A percentile compares a stretch with the other conserved stretches of the same genome.
Evolutionary conservation across 1,140 invertebrate genomes (phyloP).

Genomic region (Pentalonia nigronervosa): DNA sequence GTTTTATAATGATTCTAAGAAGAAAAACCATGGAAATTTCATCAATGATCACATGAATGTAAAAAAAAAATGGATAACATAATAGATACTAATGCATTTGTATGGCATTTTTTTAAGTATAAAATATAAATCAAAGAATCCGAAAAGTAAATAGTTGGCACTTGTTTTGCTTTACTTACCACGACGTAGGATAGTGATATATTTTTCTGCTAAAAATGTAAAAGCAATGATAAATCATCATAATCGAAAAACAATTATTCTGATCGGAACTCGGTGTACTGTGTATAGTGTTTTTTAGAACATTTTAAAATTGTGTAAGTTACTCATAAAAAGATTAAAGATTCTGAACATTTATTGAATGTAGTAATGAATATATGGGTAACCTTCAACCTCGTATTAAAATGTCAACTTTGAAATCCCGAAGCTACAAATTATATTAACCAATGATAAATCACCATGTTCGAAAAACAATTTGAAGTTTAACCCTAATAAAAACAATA

Average conservation of each 20-base stretch:
- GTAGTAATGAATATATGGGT: neutral
- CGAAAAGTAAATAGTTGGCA: neutral
- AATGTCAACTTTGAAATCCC: neutral
- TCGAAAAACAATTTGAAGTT: neutral
- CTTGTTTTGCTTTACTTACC: neutral
- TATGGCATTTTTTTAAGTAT: neutral
- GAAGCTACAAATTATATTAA: neutral
- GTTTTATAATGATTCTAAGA: neutral
- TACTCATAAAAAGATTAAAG: slow-evolving; percentile 13
- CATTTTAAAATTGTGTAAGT: neutral
- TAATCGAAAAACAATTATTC: neutral
- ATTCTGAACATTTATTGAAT: neutral
- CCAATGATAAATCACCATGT: neutral
- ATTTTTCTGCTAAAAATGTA: neutral
- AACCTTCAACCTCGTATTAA: neutral
- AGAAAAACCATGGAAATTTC: neutral
- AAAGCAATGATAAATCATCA: neutral
- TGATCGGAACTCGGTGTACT: neutral
- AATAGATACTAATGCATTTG: neutral
- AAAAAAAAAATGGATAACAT: neutral
- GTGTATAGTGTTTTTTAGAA: neutral
- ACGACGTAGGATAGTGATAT: neutral
- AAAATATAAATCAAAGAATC: neutral
- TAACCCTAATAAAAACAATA: neutral
- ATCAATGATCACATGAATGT: neutral